Percentiles rank a stretch among this genome's conserved stretches.
Evolutionary conservation across 2,797 vertebrate species (phyloP).

Genomic region (Mormyrus hasselquistii): DNA sequence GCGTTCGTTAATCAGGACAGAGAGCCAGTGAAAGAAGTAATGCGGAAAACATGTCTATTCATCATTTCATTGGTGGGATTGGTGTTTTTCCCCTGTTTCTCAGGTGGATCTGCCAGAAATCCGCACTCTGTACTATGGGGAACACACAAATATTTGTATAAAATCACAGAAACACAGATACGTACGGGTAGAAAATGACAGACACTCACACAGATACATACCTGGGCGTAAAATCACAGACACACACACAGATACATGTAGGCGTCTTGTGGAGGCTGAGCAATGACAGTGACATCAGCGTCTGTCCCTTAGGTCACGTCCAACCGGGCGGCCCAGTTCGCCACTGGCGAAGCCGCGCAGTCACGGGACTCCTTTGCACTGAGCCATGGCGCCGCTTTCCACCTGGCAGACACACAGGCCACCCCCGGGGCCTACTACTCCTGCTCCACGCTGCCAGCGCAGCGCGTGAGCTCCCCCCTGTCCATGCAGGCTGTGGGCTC

Average conservation of each 20-base stretch:
- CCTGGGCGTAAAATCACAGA: not conserved
- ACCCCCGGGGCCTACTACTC: constrained; percentile 77
- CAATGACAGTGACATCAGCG: not conserved
- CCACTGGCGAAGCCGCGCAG: constrained; percentile 60
- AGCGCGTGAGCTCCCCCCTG: constrained; percentile 84
- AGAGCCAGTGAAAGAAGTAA: not conserved
- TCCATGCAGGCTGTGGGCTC: constrained; percentile 74
- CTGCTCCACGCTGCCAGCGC: constrained; percentile 88
- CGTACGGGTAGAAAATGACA: too few species aligned
- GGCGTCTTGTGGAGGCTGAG: not conserved
- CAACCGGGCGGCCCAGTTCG: constrained; percentile 73
- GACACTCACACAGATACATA: too few species aligned
- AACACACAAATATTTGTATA: not conserved
- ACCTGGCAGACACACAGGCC: constrained; percentile 68
- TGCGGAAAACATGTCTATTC: not conserved
- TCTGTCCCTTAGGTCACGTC: constrained; percentile 68
- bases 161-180: not conserved
- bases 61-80: not conserved
- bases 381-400: constrained; percentile 73
- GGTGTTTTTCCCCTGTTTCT: not conserved
- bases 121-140: not conserved
- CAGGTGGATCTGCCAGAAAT: not conserved
- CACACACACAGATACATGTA: not conserved
- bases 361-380: constrained; percentile 61
- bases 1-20: not conserved